Conservation (phyloP, 2,888 invertebrate species). For the Smittia sp. region DNA sequence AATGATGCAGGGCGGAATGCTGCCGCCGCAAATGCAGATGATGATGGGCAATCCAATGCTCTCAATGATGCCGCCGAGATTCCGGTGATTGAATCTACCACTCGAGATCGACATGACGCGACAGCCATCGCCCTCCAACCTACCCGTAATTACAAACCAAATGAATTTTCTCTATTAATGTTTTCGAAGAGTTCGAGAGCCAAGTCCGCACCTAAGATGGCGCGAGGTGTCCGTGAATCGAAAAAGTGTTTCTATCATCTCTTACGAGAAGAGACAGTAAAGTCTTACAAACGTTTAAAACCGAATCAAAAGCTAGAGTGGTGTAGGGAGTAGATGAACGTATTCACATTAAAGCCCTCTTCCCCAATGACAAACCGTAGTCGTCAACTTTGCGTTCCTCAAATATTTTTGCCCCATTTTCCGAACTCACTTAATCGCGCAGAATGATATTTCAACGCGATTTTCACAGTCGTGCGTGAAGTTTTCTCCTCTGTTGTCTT, state of each 20-base stretch:
- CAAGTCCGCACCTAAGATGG: background rate
- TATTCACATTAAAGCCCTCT: background rate
- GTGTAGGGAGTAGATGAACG: background rate
- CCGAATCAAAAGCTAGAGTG: background rate
- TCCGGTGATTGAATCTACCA: conserved; percentile 71
- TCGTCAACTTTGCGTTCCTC: background rate
- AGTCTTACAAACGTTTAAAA: background rate
- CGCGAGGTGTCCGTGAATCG: background rate
- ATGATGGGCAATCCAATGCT: conserved; percentile 56
- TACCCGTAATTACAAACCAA: conserved; percentile 40
- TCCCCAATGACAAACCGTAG: background rate
- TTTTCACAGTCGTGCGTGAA: conserved; percentile 3
- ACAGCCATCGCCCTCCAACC: background rate
- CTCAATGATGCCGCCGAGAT: conserved; percentile 78
- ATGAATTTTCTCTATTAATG: conserved; percentile 8
- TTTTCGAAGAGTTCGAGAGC: background rate
- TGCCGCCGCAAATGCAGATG: conserved; percentile 54
- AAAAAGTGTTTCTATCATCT: background rate
- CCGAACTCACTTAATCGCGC: background rate
- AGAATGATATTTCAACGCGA: background rate
- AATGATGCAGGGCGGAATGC: conserved; percentile 45
- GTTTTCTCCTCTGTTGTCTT: conserved; percentile 10
- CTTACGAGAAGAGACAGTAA: background rate
- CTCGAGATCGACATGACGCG: background rate
- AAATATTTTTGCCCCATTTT: background rate